phyloP scores from a whole-genome alignment of 1,140 invertebrate genomes.

The Micrasema minimum region DNA sequence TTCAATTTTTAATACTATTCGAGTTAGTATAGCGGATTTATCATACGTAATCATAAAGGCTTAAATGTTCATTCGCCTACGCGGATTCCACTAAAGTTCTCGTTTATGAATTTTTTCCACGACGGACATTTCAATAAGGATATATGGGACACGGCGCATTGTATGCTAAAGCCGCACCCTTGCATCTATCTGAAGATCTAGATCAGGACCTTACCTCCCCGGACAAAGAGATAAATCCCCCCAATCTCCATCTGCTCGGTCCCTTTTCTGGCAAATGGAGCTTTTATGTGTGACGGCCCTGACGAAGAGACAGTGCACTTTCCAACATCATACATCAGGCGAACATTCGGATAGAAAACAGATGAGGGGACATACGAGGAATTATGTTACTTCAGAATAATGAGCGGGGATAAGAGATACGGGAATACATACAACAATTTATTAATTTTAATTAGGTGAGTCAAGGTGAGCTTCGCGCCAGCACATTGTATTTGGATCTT shows the following conservation, averaged over 20 bases:
- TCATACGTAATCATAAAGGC: too few relatives aligned
- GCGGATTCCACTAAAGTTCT: slow-evolving; percentile 8
- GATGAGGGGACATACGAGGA: neutral
- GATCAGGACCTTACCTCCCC: slow-evolving; percentile 21
- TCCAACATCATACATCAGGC: too few relatives aligned
- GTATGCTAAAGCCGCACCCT: slow-evolving; percentile 47
- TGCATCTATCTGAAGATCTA: slow-evolving; percentile 6
- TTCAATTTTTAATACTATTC: too few relatives aligned
- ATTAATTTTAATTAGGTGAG: too few relatives aligned
- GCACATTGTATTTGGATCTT: too few relatives aligned
- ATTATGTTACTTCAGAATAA: slow-evolving; percentile 3
- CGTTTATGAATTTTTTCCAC: slow-evolving; percentile 40
- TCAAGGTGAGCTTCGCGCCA: too few relatives aligned
- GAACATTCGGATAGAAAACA: neutral
- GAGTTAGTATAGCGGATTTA: too few relatives aligned
- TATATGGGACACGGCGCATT: slow-evolving; percentile 48
- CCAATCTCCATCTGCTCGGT: slow-evolving; percentile 25
- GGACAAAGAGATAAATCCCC: slow-evolving; percentile 34
- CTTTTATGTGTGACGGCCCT: slow-evolving; percentile 26
- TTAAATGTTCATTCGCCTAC: neutral
- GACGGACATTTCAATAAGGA: slow-evolving; percentile 53
- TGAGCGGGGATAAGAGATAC: too few relatives aligned
- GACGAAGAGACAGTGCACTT: slow-evolving; percentile 12
- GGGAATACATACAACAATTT: too few relatives aligned
- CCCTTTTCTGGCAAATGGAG: slow-evolving; percentile 11